phyloP scores from a whole-genome alignment of 2,113 vertebrate genomes.

The Hippocampus comes region DNA sequence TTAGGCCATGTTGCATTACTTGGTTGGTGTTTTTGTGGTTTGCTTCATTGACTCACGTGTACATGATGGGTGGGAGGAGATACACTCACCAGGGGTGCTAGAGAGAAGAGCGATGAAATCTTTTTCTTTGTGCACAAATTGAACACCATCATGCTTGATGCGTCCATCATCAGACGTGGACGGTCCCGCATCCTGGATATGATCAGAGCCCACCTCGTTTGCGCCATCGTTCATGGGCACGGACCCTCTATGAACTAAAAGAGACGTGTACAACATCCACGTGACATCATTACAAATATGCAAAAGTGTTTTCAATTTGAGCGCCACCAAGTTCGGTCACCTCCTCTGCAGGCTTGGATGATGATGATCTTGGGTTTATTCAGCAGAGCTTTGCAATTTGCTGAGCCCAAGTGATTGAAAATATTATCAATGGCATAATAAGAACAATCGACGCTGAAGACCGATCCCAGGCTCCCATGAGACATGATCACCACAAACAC shows the following conservation, averaged over 20 bases:
- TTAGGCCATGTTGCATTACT: too few relatives aligned
- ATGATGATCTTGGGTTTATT: constrained; percentile 86
- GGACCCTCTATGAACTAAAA: constrained; percentile 54
- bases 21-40: not conserved
- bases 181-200: not conserved
- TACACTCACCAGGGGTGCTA: constrained; percentile 74
- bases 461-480: constrained; percentile 69
- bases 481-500: constrained; percentile 86
- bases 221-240: constrained; percentile 21
- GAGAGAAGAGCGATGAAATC: constrained; percentile 80
- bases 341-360: constrained; percentile 84
- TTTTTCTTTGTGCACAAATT: constrained; percentile 69
- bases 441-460: constrained; percentile 73
- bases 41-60: not conserved
- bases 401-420: constrained; percentile 69
- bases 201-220: not conserved
- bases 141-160: constrained; percentile 33
- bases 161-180: not conserved
- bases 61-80: not conserved
- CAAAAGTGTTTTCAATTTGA: not conserved
- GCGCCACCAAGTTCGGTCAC: constrained; percentile 42
- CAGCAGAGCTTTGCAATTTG: constrained; percentile 64
- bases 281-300: not conserved
- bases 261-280: not conserved
- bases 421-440: constrained; percentile 63